Evolutionary conservation across 2,888 invertebrate genomes (phyloP), one percentile per base, ranked within the genome.

Genomic region (Orthosia gracilis): DNA sequence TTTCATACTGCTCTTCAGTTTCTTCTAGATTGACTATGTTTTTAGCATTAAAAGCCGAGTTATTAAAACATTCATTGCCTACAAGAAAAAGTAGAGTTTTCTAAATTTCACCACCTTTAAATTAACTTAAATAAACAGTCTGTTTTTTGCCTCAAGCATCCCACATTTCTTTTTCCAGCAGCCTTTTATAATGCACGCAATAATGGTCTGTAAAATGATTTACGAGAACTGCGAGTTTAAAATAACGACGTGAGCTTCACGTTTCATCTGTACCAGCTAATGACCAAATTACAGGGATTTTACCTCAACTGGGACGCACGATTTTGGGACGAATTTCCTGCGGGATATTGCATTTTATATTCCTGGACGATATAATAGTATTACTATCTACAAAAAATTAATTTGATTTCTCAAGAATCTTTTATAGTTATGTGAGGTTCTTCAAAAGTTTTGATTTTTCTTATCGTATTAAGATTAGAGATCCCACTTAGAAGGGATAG

Each of bases 171-270:
- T 69, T 52, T 26, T 54, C 23, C 67, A 65, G 40, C 17, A 57
- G 26, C 26, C 40, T 77, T 80, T 72, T 72, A 65, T 23, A 71
- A 78, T 61, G 55, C 64, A 62, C 26, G 61, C 52, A 31, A 21
- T 69, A 64, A 67, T 61, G 55, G 45, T 74, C 58, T 68, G 65
- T 52, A 57, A 71, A 70, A 83, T 83, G 15, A 71, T 83, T 75
- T 63, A 80, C 45, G 54, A 71, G 62, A 63, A 26, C 17, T 59
- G 21, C 40, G 62, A 59, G 65, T 59, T 69, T 66, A 69, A 75
- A 83, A 79, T 66, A 83, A 75, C 80, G 59, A 62, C 9, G 26
- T 40, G 17, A 50, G 64, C 49, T 58, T 66, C 78, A 45, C 50
- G 62, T 67, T 67, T 63, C 62, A 11, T 78, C 47, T 76, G 63